Base-by-base conservation (phyloP, 1,140 invertebrate species). In the Dendroctonus valens region DNA sequence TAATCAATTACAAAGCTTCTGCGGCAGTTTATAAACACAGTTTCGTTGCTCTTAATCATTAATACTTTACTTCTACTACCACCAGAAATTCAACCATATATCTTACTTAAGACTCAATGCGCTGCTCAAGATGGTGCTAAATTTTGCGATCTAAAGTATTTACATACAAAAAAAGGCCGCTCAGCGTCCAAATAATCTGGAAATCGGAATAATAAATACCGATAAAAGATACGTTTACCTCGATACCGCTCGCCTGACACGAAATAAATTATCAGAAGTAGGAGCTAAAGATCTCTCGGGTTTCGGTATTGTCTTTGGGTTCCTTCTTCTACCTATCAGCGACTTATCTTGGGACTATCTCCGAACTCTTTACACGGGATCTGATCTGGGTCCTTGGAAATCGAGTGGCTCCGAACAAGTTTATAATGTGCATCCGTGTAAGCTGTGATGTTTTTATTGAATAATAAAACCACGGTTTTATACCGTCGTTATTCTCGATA, bases 231-330 rank as follows among this genome's bases (percentile, higher is more conserved):
- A 65, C 62, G 54, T 65, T 65, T 65, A 57, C 53, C 44, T 55
- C 62, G 62, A 65, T 65, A 65, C 62, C 62, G 62, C 62, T 9
- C 9, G 54, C 42, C 12, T 65, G 52, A 65, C 62, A 65, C 62
- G 49, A 65, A 65, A 65, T 65, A 65, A 65, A 65, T 65, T 65
- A 65, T 65, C 62, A 46, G 50, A 63, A 63, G 12, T 41, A 41
- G 59, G 49, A 61, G 59, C 59, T 50, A 37, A 63, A 50, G 62
- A 65, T 65, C 53, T 65, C 51, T 53, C 11, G 9, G 51, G 8
- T 65, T 65, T 65, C 62, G 62, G 62, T 65, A 65, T 65, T 65
- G 62, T 65, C 62, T 65, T 50, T 63, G 50, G 60, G 60, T 63
- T 57, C 46, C 62, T 63, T 44, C 41, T 51, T 52, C 48, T 61